These are phyloP conservation scores for Bombus superbus DNA, from an alignment of 1,140 invertebrate species.

Conservation along the genomic window DNA sequence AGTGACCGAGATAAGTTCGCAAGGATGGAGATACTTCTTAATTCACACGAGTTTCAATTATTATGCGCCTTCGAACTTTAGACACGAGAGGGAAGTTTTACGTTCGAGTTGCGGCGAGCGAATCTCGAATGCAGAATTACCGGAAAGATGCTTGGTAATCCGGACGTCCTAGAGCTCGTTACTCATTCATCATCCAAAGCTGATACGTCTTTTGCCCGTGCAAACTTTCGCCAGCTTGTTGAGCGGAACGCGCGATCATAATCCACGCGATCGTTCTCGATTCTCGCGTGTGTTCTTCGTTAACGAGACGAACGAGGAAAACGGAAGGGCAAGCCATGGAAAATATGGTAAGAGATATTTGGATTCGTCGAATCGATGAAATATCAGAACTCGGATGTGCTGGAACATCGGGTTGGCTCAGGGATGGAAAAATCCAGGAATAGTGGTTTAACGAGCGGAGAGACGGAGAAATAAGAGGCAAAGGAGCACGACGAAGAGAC, in stretches of 20 bases:
- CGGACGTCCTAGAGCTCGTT: constrained; percentile 5
- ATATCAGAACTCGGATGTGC: too few relatives aligned
- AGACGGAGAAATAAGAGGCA: not conserved
- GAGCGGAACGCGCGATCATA: not conserved
- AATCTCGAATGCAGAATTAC: constrained; percentile 30
- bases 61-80: constrained; percentile 47
- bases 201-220: constrained; percentile 18
- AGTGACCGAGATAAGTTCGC: constrained; percentile 42
- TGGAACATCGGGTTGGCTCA: too few relatives aligned
- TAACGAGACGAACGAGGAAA: not conserved
- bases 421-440: too few relatives aligned
- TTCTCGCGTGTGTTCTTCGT: not conserved
- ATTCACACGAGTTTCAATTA: constrained; percentile 52
- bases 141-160: constrained; percentile 30
- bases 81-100: not conserved
- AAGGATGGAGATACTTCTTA: constrained; percentile 13
- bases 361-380: too few relatives aligned
- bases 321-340: not conserved
- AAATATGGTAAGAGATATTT: too few relatives aligned
- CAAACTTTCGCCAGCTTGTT: constrained; percentile 1
- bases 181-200: constrained; percentile 29
- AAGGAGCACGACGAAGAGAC: too few relatives aligned
- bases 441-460: not conserved
- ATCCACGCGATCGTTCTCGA: not conserved
- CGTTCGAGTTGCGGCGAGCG: not conserved